A percentile compares a stretch with the other conserved stretches of the same genome.
Evolutionary conservation across 2,797 vertebrate genomes (phyloP).

Genomic region (Jordanella pulchra): DNA sequence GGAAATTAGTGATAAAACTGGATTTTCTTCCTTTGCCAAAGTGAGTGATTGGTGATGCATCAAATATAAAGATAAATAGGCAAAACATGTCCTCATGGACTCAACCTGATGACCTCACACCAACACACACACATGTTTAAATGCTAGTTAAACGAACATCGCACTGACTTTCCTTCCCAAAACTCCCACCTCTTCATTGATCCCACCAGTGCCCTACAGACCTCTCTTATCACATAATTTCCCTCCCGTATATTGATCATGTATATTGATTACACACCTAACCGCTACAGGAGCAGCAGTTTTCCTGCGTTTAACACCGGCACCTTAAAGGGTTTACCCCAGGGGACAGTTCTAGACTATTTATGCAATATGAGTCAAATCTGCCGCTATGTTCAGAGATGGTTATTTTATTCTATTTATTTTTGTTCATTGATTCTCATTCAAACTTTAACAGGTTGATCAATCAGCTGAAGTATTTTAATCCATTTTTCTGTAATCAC

Average conservation of each 20-base stretch:
- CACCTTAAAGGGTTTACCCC: slow-evolving; percentile 52
- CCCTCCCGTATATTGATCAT: slow-evolving; percentile 82
- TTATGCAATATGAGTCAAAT: slow-evolving; percentile 27
- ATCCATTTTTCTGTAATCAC: too few relatives aligned
- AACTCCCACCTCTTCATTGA: slow-evolving; percentile 76
- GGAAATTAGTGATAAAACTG: slow-evolving; percentile 16
- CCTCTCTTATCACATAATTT: slow-evolving; percentile 77
- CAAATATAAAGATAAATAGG: slow-evolving; percentile 32
- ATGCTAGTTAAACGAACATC: slow-evolving; percentile 71
- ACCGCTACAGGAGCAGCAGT: slow-evolving; percentile 63
- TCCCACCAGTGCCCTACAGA: slow-evolving; percentile 72
- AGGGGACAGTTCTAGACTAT: slow-evolving; percentile 38
- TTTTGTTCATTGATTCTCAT: neutral
- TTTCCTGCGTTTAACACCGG: slow-evolving; percentile 42
- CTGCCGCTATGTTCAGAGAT: neutral
- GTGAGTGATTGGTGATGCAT: slow-evolving; percentile 2
- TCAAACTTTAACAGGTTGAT: too few relatives aligned
- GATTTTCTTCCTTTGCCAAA: slow-evolving; percentile 6
- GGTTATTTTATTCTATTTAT: neutral
- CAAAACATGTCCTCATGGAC: slow-evolving; percentile 33
- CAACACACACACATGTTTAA: slow-evolving; percentile 61
- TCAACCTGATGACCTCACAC: slow-evolving; percentile 68
- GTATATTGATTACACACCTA: slow-evolving; percentile 80
- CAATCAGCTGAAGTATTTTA: neutral
- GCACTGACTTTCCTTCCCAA: slow-evolving; percentile 62